Evolutionary conservation across 2,797 vertebrate species (phyloP).

Genomic region (Crocodylus rhombifer): DNA sequence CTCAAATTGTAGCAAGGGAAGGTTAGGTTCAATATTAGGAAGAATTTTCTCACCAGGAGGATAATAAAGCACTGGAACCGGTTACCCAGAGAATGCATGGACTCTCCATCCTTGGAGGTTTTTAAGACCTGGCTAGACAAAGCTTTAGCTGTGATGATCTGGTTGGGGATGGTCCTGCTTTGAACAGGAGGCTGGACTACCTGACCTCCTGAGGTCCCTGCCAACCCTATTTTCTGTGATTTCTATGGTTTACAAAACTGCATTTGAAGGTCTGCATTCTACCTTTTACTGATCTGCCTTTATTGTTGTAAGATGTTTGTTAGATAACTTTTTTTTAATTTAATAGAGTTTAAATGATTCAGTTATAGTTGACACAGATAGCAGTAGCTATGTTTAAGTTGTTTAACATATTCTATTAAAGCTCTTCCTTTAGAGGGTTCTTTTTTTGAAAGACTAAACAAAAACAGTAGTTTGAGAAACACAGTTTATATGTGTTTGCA

Average conservation of each 20-base stretch:
- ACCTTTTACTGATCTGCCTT: constrained; percentile 2
- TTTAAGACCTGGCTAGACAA: no score
- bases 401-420: background rate
- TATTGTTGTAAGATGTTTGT: background rate
- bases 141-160: no score
- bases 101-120: no score
- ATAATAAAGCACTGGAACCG: no score
- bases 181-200: no score
- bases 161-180: no score
- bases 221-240: no score
- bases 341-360: background rate
- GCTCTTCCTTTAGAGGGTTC: background rate
- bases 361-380: background rate
- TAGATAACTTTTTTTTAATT: background rate
- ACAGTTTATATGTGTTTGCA: background rate
- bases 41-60: no score
- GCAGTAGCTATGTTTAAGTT: constrained; percentile 3
- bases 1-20: no score
- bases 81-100: no score
- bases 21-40: no score
- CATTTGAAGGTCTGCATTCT: constrained; percentile 40
- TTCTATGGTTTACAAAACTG: constrained; percentile 15
- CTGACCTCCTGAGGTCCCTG: no score
- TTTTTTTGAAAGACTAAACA: background rate
- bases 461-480: background rate